A percentile compares a stretch with the other conserved stretches of the same genome.
Conservation (phyloP, 2,888 invertebrate species). For the Cheilosia soror region DNA sequence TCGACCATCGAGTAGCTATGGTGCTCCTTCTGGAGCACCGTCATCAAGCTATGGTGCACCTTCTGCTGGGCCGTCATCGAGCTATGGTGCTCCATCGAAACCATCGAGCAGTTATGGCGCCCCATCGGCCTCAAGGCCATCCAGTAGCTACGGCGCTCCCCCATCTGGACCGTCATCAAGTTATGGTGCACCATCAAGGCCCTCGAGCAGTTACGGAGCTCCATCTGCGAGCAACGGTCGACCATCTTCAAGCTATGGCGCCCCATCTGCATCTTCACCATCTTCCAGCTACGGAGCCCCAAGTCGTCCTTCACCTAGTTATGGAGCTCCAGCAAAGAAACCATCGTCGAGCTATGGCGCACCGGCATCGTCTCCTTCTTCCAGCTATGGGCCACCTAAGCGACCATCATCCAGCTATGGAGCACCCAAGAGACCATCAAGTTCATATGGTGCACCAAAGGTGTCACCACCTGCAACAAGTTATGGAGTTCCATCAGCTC, state of each 20-base stretch:
- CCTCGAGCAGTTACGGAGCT: conserved; percentile 80
- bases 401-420: conserved; percentile 81
- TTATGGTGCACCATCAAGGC: conserved; percentile 84
- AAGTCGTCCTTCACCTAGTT: conserved; percentile 77
- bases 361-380: conserved; percentile 81
- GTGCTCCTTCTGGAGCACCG: conserved; percentile 80
- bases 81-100: conserved; percentile 84
- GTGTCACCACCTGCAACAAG: conserved; percentile 84
- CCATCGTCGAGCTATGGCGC: conserved; percentile 84
- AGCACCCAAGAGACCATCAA: conserved; percentile 81
- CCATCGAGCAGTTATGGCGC: conserved; percentile 77
- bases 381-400: conserved; percentile 77
- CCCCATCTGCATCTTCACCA: conserved; percentile 81
- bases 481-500: conserved; percentile 85
- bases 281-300: conserved; percentile 83
- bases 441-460: conserved; percentile 78
- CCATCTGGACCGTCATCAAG: conserved; percentile 79
- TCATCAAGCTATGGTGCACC: conserved; percentile 84
- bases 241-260: conserved; percentile 85
- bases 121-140: conserved; percentile 77
- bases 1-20: conserved; percentile 84
- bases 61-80: conserved; percentile 84
- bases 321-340: conserved; percentile 83
- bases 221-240: conserved; percentile 79
- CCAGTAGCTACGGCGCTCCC: conserved; percentile 81